Evolutionary conservation across 2,888 invertebrate species (phyloP).

Genomic region (Parapristionchus giblindavisi): DNA sequence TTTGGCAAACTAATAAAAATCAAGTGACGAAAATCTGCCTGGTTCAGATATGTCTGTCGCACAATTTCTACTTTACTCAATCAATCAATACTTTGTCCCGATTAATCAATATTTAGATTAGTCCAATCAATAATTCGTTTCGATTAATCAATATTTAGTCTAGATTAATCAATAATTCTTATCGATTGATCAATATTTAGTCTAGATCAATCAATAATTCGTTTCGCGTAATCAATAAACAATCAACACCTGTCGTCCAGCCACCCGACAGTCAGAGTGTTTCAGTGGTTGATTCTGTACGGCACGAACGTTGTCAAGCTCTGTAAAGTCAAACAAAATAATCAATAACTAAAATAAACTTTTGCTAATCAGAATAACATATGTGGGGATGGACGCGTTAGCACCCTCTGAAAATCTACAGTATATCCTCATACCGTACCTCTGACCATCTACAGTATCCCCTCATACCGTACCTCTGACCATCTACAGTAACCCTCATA

Average conservation of each 20-base stretch:
- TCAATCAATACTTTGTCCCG: background rate
- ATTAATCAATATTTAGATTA: background rate
- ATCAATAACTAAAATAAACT: background rate
- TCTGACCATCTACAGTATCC: background rate
- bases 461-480: too few relatives aligned
- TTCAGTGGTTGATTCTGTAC: conserved; percentile 35
- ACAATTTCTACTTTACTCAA: background rate
- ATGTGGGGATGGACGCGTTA: too few relatives aligned
- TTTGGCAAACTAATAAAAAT: too few relatives aligned
- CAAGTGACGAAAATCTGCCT: too few relatives aligned
- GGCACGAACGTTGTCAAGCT: background rate
- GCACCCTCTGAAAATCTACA: too few relatives aligned
- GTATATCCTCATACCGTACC: background rate
- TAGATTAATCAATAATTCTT: background rate
- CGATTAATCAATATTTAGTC: background rate
- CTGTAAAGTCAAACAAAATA: background rate
- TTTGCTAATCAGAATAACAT: too few relatives aligned
- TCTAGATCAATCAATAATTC: too few relatives aligned
- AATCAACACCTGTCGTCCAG: conserved; percentile 24
- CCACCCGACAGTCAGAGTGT: conserved; percentile 34
- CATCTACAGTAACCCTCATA: too few relatives aligned
- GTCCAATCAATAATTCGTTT: background rate
- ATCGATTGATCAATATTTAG: background rate
- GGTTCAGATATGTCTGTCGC: too few relatives aligned
- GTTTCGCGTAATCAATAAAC: too few relatives aligned